These are phyloP conservation scores for Galleria mellonella DNA, from an alignment of 1,140 invertebrate species.

Conservation along the genomic window DNA sequence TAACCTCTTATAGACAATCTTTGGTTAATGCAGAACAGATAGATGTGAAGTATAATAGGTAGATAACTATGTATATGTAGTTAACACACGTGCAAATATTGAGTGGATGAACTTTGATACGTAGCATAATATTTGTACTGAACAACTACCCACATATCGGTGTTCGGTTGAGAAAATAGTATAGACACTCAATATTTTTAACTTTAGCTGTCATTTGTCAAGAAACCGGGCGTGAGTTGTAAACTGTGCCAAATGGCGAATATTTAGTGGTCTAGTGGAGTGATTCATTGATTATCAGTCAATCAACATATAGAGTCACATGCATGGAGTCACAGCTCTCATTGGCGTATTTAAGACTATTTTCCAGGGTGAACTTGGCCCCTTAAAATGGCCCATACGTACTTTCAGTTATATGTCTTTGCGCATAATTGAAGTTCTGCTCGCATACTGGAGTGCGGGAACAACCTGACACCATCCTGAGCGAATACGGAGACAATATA, in stretches of 20 bases:
- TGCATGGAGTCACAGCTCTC: background rate
- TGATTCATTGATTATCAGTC: slow-evolving; percentile 29
- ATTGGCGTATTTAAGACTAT: background rate
- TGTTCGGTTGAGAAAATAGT: background rate
- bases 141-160: background rate
- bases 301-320: background rate
- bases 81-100: background rate
- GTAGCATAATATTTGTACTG: background rate
- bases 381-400: background rate
- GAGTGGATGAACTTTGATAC: too few relatives aligned
- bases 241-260: slow-evolving; percentile 36
- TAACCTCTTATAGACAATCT: too few relatives aligned
- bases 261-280: slow-evolving; percentile 33
- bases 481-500: too few relatives aligned
- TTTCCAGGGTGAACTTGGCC: background rate
- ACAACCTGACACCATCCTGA: too few relatives aligned
- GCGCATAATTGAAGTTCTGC: too few relatives aligned
- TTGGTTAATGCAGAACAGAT: too few relatives aligned
- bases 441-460: too few relatives aligned
- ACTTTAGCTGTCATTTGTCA: slow-evolving; percentile 55
- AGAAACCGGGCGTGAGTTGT: slow-evolving; percentile 36
- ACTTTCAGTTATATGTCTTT: background rate
- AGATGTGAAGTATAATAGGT: too few relatives aligned
- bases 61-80: too few relatives aligned
- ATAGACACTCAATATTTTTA: slow-evolving; percentile 29